Conservation (phyloP, 2,888 invertebrate species). For the Andricus curvator region DNA sequence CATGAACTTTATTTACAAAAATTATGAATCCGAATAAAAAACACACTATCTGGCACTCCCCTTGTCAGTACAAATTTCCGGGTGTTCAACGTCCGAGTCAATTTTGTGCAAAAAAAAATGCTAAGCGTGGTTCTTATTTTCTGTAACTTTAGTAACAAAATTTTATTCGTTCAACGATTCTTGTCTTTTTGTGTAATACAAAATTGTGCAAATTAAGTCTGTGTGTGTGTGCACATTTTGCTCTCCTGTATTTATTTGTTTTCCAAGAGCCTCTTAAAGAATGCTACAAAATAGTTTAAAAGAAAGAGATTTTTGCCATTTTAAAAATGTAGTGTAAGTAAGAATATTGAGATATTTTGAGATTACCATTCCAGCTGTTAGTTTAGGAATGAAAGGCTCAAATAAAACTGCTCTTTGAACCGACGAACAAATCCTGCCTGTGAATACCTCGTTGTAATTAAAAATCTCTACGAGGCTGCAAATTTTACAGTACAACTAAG, state of each 20-base stretch:
- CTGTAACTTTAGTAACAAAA: constrained; percentile 25
- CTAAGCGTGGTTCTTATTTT: constrained; percentile 30
- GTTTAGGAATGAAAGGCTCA: neutral
- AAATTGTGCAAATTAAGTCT: neutral
- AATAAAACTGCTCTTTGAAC: neutral
- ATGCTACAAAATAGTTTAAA: constrained; percentile 4
- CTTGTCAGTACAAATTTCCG: neutral
- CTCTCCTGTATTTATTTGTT: constrained; percentile 40
- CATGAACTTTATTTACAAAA: too few relatives aligned
- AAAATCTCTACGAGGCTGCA: constrained; percentile 3
- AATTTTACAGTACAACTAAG: constrained; percentile 28
- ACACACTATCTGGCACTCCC: too few relatives aligned
- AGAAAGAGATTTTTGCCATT: neutral
- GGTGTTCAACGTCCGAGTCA: neutral
- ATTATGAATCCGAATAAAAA: too few relatives aligned
- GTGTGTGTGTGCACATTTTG: neutral
- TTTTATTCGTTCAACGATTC: constrained; percentile 39
- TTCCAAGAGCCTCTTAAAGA: constrained; percentile 38
- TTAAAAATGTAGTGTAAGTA: neutral
- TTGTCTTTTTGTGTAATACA: constrained; percentile 42
- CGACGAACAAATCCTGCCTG: constrained; percentile 1
- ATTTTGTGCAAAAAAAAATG: neutral
- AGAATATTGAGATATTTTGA: constrained; percentile 1
- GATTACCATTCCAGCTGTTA: neutral
- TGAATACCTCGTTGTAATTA: constrained; percentile 2